Conservation (phyloP, 2,113 vertebrate genomes). For the Sturnira hondurensis region DNA sequence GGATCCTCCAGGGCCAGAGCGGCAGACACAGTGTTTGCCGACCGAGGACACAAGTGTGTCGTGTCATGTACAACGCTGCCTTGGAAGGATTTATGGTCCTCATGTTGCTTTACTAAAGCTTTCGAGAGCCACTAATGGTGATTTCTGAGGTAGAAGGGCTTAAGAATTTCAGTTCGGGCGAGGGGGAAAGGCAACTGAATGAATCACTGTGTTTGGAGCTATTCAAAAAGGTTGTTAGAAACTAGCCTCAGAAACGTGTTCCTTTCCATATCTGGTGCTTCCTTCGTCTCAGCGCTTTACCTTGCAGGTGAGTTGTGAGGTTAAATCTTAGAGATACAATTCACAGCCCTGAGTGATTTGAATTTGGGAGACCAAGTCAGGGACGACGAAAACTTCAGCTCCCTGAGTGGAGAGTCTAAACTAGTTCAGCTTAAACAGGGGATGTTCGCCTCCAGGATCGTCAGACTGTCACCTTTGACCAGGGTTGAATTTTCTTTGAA, state of each 20-base stretch:
- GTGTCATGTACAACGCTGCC: background rate
- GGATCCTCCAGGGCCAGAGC: background rate
- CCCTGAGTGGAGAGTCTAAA: background rate
- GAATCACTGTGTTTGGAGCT: background rate
- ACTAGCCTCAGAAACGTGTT: background rate
- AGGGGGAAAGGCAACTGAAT: background rate
- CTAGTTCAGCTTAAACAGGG: conserved; percentile 58
- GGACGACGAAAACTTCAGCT: background rate
- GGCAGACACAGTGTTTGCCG: background rate
- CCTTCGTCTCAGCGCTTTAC: background rate
- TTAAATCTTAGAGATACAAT: background rate
- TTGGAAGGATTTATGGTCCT: background rate
- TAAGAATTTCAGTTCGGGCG: background rate
- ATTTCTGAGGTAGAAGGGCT: background rate
- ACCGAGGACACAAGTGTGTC: background rate
- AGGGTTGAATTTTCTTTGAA: conserved; percentile 64
- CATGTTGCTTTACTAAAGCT: background rate
- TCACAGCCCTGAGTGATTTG: background rate
- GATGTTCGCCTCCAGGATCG: conserved; percentile 52
- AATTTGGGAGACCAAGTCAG: background rate
- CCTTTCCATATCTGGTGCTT: background rate
- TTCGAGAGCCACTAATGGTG: background rate
- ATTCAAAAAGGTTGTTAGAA: background rate
- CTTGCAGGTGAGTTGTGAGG: background rate
- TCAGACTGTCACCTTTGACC: conserved; percentile 68